A percentile compares a stretch with the other conserved stretches of the same genome.
Conservation (phyloP, 2,797 vertebrate species). For the Sciurus vulgaris region DNA sequence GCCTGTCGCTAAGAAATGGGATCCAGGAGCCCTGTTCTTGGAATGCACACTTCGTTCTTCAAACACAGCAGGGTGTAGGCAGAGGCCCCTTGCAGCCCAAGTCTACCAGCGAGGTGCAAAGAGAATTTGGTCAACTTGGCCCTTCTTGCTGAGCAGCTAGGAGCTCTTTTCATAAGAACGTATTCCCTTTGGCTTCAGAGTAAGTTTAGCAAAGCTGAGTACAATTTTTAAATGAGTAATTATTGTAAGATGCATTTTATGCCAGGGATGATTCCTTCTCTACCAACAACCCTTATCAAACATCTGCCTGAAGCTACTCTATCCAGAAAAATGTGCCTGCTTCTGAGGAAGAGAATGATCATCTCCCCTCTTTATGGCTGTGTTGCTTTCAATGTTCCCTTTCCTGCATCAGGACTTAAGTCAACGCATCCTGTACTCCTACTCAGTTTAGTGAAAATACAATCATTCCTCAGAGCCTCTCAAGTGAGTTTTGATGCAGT, state of each 20-base stretch:
- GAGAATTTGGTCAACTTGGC: background rate
- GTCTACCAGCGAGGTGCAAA: background rate
- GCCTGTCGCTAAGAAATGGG: background rate
- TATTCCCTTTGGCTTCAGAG: background rate
- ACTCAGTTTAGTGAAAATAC: constrained; percentile 50
- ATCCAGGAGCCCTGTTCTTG: background rate
- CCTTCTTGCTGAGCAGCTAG: background rate
- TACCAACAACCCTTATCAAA: background rate
- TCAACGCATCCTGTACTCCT: background rate
- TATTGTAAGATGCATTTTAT: background rate
- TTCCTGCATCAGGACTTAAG: background rate
- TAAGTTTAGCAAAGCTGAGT: background rate
- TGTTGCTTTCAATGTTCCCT: background rate
- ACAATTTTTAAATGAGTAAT: constrained; percentile 47
- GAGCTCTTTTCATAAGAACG: background rate
- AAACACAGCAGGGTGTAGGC: background rate
- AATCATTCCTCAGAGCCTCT: background rate
- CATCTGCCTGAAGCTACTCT: background rate
- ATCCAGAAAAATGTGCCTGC: background rate
- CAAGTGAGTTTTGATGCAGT: background rate
- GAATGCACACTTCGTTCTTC: constrained; percentile 2
- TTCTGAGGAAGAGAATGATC: background rate
- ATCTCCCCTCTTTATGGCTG: background rate
- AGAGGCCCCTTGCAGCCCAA: background rate
- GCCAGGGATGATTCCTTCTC: background rate